Evolutionary conservation across 1,140 invertebrate species (phyloP), one percentile per base, ranked within the genome.

Genomic region (Polypedilum vanderplanki): DNA sequence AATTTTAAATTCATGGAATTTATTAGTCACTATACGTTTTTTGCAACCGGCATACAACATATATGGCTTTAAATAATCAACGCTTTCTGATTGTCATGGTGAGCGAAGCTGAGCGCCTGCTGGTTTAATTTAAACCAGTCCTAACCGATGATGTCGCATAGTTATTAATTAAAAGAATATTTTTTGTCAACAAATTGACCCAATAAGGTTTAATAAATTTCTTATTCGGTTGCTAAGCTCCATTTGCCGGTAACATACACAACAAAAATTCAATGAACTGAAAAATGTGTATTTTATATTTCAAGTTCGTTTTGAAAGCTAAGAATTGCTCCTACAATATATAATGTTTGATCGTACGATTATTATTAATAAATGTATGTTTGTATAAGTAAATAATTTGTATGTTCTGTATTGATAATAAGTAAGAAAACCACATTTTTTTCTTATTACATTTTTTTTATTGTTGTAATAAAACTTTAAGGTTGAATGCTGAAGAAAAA

Each of bases 201-300:
- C 46, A 57, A 57, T 57, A 57, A 57, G n/a, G 46, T 4, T 12
- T 57, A 4, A 57, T 12, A 57, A 57, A n/a, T 8, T 12, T n/a
- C n/a, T 46, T 46, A 46, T 46, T 46, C 41, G 7, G 46, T 57
- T 57, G 15, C 46, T 57, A 57, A 57, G 46, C 46, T 33, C 24
- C 24, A 33, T 33, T 33, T 33, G 46, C 46, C 46, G 46, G 46
- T n/a, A 57, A 12, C n/a, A n/a, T 12, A 15, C 3, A 12, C 46
- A 57, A 15, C 46, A 57, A 57, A 57, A 57, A 57, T 57, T 57
- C 46, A 57, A 57, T 57, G 46, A 57, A 57, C 46, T 57, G n/a
- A 57, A 57, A 57, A 57, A 33, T 33, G 5, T 33, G 5, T 33
- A 33, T 33, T 33, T 33, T 33, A 33, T 33, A 5, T 33, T 33